Percentiles rank a stretch among this genome's conserved stretches.
Conservation (phyloP, 2,888 invertebrate species). For the Endotricha flammealis region DNA sequence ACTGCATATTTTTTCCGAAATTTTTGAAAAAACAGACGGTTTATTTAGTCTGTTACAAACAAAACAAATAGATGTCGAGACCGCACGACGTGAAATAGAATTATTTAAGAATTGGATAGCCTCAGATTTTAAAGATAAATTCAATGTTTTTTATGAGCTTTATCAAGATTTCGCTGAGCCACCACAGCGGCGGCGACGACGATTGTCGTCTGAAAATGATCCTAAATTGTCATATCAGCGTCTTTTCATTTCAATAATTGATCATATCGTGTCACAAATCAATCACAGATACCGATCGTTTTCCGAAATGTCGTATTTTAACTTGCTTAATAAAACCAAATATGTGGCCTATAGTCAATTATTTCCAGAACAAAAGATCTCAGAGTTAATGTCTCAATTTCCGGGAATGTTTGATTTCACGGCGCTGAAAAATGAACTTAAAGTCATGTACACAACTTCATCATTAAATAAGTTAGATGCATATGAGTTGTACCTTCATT, state of each 20-base stretch:
- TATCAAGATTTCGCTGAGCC: slow-evolving; percentile 2
- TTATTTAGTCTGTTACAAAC: slow-evolving; percentile 7
- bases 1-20: slow-evolving; percentile 13
- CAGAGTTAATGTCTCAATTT: no score
- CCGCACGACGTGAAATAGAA: slow-evolving; percentile 8
- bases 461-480: no score
- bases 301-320: no score
- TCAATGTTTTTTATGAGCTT: slow-evolving; percentile 5
- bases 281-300: slow-evolving; percentile 10
- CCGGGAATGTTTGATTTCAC: no score
- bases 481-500: no score
- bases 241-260: slow-evolving; percentile 7
- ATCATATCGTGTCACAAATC: slow-evolving; percentile 6
- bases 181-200: slow-evolving; percentile 5
- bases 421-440: no score
- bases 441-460: no score
- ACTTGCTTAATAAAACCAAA: no score
- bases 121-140: slow-evolving; percentile 4
- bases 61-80: slow-evolving; percentile 13
- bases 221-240: slow-evolving; percentile 5
- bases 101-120: slow-evolving; percentile 9
- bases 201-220: slow-evolving; percentile 3
- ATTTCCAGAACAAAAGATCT: no score
- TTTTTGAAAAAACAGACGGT: slow-evolving; percentile 11
- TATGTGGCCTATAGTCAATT: no score